These are phyloP conservation scores for Chiridota heheva DNA, from an alignment of 35 echinoderm and acorn worm species.

Conservation along the genomic window DNA sequence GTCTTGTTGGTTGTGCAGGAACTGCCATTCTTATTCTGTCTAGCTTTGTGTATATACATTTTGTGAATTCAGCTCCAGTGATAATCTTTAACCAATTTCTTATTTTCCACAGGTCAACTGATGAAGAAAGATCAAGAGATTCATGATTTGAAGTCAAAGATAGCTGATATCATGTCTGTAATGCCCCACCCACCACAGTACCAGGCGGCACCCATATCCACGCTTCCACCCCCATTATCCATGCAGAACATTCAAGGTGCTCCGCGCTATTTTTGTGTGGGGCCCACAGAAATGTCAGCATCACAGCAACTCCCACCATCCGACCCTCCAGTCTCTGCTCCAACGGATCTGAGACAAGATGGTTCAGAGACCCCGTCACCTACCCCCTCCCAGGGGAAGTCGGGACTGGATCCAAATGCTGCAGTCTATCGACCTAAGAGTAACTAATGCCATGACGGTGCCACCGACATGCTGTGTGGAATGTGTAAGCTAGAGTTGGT, in stretches of 20 bases:
- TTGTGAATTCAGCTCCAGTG: no score
- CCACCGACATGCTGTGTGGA: no score
- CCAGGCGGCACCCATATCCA: slow-evolving; percentile 21
- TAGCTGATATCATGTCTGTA: slow-evolving; percentile 95
- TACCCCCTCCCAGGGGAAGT: slow-evolving; percentile 30
- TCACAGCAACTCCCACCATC: slow-evolving; percentile 13
- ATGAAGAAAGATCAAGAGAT: slow-evolving; percentile 93
- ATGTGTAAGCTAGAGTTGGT: no score
- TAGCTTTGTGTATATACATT: no score
- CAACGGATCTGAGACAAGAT: neutral
- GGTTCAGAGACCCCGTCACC: neutral
- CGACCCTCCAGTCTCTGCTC: slow-evolving; percentile 33
- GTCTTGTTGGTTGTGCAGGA: no score
- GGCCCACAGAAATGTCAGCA: slow-evolving; percentile 40
- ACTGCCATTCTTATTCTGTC: no score
- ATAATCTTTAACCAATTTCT: slow-evolving; percentile 1
- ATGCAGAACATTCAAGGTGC: slow-evolving; percentile 31
- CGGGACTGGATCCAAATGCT: slow-evolving; percentile 88
- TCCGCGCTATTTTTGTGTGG: slow-evolving; percentile 51
- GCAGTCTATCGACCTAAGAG: slow-evolving; percentile 90
- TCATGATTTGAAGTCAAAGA: slow-evolving; percentile 82
- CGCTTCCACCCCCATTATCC: slow-evolving; percentile 23
- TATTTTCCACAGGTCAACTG: slow-evolving; percentile 73
- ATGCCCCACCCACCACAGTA: slow-evolving; percentile 75
- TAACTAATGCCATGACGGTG: slow-evolving; percentile 79